Base-by-base conservation (phyloP, 2,113 vertebrate species). In the Zosterops lateralis region DNA sequence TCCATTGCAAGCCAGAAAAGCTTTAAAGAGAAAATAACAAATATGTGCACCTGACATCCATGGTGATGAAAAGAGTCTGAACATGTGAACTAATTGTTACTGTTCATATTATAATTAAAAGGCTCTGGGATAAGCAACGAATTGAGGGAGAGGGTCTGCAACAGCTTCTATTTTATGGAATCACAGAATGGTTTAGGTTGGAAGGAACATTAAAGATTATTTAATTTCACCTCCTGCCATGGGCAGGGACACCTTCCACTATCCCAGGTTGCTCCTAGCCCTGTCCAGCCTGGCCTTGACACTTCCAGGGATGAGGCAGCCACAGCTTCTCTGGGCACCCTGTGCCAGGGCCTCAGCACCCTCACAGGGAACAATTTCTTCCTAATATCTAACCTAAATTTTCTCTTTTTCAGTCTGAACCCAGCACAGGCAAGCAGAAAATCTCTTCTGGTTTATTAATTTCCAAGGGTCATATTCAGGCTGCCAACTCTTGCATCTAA, bases 141-240 rank as follows among this genome's bases (percentile, higher is more conserved):
- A 19, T 58, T 32, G 45, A 72, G 14, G 42, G 6, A 66, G 80
- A 80, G 65, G 72, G 38, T 57, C 65, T 51, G 34, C 29, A n/a
- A 44, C 45, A 83, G 22, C 54, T 92, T 85, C 75, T 76, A 25
- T 36, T 79, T 62, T 38, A 66, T 22, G 21, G 40, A 75, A 42
- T 54, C 17, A 54, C 12, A 13, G 29, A 61, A 54, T 18, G 9
- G 5, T n/a, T 67, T 31, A 31, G 6, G 14, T 8, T 57, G 34
- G 29, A 40, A 68, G 29, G 40, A 24, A n/a, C 9, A 17, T 40
- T 53, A 57, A 74, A 47, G 11, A 20, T 40, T 3, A 67, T 60
- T n/a, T 32, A 8, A 1, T 67, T 60, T 12, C 19, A 29, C 1
- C 2, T 7, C 10, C 13, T 66, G 28, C 32, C 51, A n/a, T 0